Evolutionary conservation across 53 echinoderm and acorn worm genomes (phyloP), one percentile per base, ranked within the genome.

Genomic region (Crossaster papposus): DNA sequence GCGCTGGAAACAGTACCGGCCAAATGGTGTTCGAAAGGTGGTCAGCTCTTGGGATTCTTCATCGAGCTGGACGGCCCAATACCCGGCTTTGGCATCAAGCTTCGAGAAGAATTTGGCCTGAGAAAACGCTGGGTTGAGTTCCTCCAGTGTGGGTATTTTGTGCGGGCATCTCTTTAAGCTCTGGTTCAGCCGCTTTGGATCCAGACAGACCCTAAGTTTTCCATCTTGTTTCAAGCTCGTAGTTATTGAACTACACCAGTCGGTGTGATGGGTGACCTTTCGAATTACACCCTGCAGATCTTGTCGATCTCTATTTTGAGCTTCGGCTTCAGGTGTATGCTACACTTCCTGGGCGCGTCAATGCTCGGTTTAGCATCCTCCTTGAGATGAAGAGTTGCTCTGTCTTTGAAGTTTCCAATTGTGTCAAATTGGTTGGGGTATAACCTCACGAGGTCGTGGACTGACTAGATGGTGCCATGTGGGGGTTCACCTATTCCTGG

Each of bases 191-290:
- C 72, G 32, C 64, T 78, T 88, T 5, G 89, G 78, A 28, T 78
- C 78, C 0, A 88, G 32, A 32, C 64, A 88, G 31, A 88, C 55
- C 14, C 78, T 24, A 1, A 88, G 77, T 62, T 33, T 23, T 29
- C 78, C 89, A 78, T 88, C 10, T 78, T 79, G 18, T 33, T 88
- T 88, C 20, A 53, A 0, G 34, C 54, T 76, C 11, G 55, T 78
- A 0, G 78, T 78, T 5, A 88, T n/a, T 24, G 88, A 88, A 34
- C 78, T 88, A 30, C 89, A 88, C 95, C 93, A 93, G 32, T 93
- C 91, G 11, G 90, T 93, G 18, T 91, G 91, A 54, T 91, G 77
- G 26, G 44, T 88, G 54, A 88, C 78, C 17, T 79, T 79, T 34
- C 52, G 20, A 30, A 88, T 77, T 29, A 88, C 78, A 4, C 78